Percentiles rank a stretch among this genome's conserved stretches.
Conservation (phyloP, 2,113 vertebrate genomes). For the Pholis gunnellus region DNA sequence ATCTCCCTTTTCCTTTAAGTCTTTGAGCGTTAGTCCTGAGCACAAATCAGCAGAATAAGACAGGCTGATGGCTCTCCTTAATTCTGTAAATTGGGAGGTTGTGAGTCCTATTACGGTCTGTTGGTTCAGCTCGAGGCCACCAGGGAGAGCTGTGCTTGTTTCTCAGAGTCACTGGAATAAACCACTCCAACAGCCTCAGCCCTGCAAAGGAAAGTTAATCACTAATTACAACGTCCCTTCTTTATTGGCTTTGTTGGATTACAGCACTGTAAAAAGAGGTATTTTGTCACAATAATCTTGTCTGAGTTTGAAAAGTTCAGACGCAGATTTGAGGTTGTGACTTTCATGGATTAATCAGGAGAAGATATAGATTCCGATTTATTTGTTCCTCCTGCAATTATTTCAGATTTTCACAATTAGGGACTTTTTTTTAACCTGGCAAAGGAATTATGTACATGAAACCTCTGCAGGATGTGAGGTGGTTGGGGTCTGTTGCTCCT, state of each 20-base stretch:
- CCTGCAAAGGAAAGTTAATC: constrained; percentile 18
- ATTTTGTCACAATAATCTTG: constrained; percentile 13
- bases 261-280: not conserved
- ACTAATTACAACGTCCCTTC: constrained; percentile 29
- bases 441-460: constrained; percentile 67
- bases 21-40: constrained; percentile 21
- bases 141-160: constrained; percentile 77
- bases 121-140: constrained; percentile 70
- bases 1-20: not conserved
- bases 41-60: constrained; percentile 56
- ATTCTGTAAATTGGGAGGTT: constrained; percentile 68
- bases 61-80: constrained; percentile 47
- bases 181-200: constrained; percentile 26
- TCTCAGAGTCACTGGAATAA: constrained; percentile 51
- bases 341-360: not conserved
- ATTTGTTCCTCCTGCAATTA: not conserved
- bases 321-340: not conserved
- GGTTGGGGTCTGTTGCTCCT: constrained; percentile 75
- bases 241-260: not conserved
- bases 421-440: constrained; percentile 46
- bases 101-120: constrained; percentile 67
- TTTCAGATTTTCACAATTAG: constrained; percentile 28
- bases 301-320: not conserved
- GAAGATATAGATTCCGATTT: not conserved
- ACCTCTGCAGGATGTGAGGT: constrained; percentile 68